These are phyloP conservation scores for Oryzias melastigma DNA, from an alignment of 2,113 vertebrate genomes.

Conservation along the genomic window DNA sequence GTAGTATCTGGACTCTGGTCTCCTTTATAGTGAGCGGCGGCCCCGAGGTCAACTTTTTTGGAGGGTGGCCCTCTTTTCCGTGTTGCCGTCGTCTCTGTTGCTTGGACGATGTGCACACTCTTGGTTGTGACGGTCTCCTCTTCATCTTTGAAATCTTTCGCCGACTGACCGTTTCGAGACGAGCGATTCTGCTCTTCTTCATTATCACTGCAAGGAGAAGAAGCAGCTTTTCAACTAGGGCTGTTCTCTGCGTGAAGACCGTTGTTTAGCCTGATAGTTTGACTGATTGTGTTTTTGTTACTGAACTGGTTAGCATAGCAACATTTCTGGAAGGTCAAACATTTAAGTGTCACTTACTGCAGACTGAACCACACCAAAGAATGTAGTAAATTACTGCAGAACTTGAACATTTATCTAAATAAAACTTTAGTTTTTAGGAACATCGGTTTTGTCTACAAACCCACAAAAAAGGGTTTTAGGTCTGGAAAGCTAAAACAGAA, in stretches of 20 bases:
- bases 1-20: conserved; percentile 80
- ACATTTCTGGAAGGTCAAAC: not conserved
- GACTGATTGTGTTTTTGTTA: not conserved
- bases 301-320: not conserved
- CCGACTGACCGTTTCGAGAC: conserved; percentile 79
- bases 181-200: conserved; percentile 84
- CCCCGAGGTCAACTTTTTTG: conserved; percentile 94
- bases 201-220: conserved; percentile 81
- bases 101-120: conserved; percentile 90
- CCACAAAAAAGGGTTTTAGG: too few relatives aligned
- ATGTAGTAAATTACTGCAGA: not conserved
- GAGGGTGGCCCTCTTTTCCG: conserved; percentile 91
- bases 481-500: too few relatives aligned
- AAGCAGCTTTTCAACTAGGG: not conserved
- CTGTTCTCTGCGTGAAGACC: not conserved
- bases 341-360: not conserved
- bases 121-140: conserved; percentile 94
- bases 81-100: conserved; percentile 92
- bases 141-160: conserved; percentile 94
- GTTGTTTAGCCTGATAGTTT: not conserved
- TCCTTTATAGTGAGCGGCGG: conserved; percentile 93
- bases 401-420: too few relatives aligned
- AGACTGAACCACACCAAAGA: not conserved
- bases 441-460: too few relatives aligned
- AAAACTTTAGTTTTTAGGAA: too few relatives aligned